phyloP scores from a whole-genome alignment of 2,888 invertebrate species.

The Toxonevra muliebris region DNA sequence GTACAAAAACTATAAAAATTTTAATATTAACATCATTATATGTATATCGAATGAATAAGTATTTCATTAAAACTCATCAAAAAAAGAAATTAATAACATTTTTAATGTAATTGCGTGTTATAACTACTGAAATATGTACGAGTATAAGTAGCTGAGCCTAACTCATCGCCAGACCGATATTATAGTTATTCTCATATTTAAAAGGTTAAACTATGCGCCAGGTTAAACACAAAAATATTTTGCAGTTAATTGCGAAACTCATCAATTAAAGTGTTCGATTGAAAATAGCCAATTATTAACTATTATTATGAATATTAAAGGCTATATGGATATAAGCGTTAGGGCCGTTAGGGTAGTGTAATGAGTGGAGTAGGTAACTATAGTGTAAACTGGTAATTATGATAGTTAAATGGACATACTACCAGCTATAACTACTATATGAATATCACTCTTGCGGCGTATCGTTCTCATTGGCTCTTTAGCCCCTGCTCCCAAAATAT shows the following conservation, averaged over 20 bases:
- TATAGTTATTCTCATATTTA: neutral
- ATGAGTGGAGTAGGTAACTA: constrained; percentile 13
- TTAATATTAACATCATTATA: no score
- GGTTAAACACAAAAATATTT: constrained; percentile 39
- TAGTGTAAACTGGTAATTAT: constrained; percentile 47
- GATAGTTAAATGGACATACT: constrained; percentile 22
- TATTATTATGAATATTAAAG: no score
- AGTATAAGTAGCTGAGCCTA: neutral
- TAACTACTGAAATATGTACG: constrained; percentile 6
- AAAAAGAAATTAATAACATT: constrained; percentile 14
- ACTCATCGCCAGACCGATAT: constrained; percentile 5
- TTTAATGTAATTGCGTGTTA: constrained; percentile 28
- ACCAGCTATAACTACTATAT: no score
- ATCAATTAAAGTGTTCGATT: constrained; percentile 55
- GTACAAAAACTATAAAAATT: no score
- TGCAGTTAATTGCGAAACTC: constrained; percentile 61
- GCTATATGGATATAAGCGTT: no score
- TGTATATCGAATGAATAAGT: neutral
- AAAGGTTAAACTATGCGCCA: constrained; percentile 30
- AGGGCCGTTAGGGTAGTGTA: no score
- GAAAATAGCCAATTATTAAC: constrained; percentile 54
- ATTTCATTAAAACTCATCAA: constrained; percentile 9
- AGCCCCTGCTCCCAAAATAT: no score
- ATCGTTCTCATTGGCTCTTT: no score
- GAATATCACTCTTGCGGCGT: no score